Conservation (phyloP, 2,797 vertebrate species). For the Dermochelys coriacea region DNA sequence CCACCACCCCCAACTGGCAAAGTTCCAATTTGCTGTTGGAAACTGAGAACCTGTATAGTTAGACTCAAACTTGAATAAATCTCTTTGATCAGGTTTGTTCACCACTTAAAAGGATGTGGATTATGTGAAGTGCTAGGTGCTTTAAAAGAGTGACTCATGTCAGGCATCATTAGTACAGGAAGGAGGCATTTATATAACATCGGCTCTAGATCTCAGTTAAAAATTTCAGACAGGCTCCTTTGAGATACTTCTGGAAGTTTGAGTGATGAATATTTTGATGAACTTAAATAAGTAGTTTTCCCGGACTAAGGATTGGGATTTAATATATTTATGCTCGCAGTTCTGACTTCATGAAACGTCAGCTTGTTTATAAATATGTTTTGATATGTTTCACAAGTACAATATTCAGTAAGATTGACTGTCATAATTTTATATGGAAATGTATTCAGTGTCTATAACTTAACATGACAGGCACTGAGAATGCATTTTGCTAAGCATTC, state of each 20-base stretch:
- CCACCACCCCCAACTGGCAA: neutral
- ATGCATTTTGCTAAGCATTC: neutral
- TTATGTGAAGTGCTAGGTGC: slow-evolving; percentile 63
- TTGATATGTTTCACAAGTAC: neutral
- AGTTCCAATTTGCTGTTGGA: neutral
- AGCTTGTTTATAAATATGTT: neutral
- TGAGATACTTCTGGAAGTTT: slow-evolving; percentile 39
- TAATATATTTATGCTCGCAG: neutral
- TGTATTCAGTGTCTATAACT: neutral
- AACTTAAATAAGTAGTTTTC: slow-evolving; percentile 29
- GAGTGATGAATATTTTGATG: neutral
- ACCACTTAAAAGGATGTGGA: slow-evolving; percentile 38
- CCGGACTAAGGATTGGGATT: neutral
- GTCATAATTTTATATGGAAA: neutral
- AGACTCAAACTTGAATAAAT: slow-evolving; percentile 39
- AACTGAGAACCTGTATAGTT: neutral
- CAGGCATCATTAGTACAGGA: slow-evolving; percentile 65
- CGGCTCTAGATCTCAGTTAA: slow-evolving; percentile 47
- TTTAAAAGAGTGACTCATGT: slow-evolving; percentile 69
- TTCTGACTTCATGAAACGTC: slow-evolving; percentile 7
- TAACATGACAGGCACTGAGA: neutral
- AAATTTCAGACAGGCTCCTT: slow-evolving; percentile 52
- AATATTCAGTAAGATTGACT: neutral
- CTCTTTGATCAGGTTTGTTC: slow-evolving; percentile 48
- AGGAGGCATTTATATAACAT: slow-evolving; percentile 63